These are phyloP conservation scores for Prochilodus magdalenae DNA, from an alignment of 2,113 vertebrate genomes.

Conservation along the genomic window DNA sequence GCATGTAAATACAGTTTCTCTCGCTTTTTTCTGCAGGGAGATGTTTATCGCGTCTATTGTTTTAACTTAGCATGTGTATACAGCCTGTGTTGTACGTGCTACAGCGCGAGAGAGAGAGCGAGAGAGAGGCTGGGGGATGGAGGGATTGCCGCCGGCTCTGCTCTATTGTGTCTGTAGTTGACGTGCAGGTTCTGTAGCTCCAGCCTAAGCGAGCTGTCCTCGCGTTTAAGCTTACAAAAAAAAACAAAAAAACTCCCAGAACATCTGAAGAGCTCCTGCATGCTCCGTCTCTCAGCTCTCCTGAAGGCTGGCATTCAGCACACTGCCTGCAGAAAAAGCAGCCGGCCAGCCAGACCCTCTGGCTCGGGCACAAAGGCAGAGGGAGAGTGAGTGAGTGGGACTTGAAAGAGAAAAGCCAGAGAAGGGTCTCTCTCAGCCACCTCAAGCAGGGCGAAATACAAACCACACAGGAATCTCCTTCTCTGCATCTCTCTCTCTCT, in stretches of 20 bases:
- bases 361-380: constrained; percentile 54
- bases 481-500: not conserved
- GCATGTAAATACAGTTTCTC: constrained; percentile 17
- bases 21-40: constrained; percentile 8
- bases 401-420: constrained; percentile 49
- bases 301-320: constrained; percentile 38
- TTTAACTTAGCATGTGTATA: constrained; percentile 16
- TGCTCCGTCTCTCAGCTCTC: constrained; percentile 28
- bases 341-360: constrained; percentile 38
- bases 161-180: constrained; percentile 15
- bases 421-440: constrained; percentile 44
- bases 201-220: constrained; percentile 40
- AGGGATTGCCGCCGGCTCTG: constrained; percentile 27
- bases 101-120: not conserved
- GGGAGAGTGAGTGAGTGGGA: constrained; percentile 49
- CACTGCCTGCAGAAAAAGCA: constrained; percentile 20
- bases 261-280: constrained; percentile 40
- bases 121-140: not conserved
- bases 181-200: constrained; percentile 20
- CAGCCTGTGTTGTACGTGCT: not conserved
- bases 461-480: constrained; percentile 40
- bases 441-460: constrained; percentile 47
- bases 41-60: constrained; percentile 16
- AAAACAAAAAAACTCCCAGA: not conserved
- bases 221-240: constrained; percentile 19